Evolutionary conservation across 2,797 vertebrate species (phyloP).

Genomic region (Sebastes wilsoni): DNA sequence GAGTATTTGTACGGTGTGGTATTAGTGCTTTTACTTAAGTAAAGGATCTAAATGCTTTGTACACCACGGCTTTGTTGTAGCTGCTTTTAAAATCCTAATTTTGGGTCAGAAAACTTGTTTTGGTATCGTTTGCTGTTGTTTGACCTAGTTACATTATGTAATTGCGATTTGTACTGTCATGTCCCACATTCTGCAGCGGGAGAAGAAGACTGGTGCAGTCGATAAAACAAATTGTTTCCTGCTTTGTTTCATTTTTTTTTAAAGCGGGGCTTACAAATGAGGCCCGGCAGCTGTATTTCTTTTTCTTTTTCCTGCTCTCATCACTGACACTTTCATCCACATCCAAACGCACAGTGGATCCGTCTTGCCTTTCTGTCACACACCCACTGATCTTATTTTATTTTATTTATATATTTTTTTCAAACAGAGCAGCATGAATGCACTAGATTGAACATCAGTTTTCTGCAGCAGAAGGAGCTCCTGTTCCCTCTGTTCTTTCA

Average conservation of each 20-base stretch:
- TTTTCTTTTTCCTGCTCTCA: neutral
- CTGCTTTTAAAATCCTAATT: neutral
- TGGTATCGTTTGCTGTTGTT: slow-evolving; percentile 11
- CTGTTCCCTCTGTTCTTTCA: slow-evolving; percentile 2
- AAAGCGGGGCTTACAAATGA: slow-evolving; percentile 9
- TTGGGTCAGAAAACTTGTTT: neutral
- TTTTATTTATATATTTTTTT: neutral
- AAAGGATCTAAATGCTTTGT: neutral
- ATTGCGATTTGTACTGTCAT: slow-evolving; percentile 38
- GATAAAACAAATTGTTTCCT: slow-evolving; percentile 33
- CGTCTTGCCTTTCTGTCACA: slow-evolving; percentile 31
- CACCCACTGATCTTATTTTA: slow-evolving; percentile 36
- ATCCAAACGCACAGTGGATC: slow-evolving; percentile 27
- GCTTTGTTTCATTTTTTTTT: neutral
- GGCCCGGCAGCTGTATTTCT: slow-evolving; percentile 28
- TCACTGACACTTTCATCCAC: slow-evolving; percentile 33
- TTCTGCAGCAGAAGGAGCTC: neutral
- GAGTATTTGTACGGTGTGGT: neutral
- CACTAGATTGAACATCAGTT: neutral
- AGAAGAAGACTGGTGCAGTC: slow-evolving; percentile 27
- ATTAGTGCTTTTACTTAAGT: neutral
- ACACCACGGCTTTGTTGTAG: neutral
- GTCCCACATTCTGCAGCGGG: slow-evolving; percentile 34
- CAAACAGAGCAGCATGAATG: neutral
- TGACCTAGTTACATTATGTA: slow-evolving; percentile 50